A percentile compares a stretch with the other conserved stretches of the same genome.
Evolutionary conservation across 2,888 invertebrate genomes (phyloP).

Genomic region (Sinohyriopsis cumingii): DNA sequence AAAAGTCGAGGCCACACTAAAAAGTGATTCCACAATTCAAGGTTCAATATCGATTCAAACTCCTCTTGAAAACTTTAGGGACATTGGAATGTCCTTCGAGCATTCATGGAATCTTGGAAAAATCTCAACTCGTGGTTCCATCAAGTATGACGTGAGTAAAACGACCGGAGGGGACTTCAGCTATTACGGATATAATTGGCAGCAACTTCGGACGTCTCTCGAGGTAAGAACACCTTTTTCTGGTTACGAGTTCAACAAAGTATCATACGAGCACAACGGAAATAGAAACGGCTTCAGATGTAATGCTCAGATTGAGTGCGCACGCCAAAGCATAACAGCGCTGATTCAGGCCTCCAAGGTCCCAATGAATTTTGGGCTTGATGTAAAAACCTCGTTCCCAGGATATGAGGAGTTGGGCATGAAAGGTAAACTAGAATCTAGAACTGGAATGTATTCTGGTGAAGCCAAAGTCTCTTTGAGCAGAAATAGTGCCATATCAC

Average conservation of each 20-base stretch:
- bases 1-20: slow-evolving; percentile 23
- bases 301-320: slow-evolving; percentile 28
- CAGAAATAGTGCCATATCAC: not conserved
- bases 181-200: slow-evolving; percentile 1
- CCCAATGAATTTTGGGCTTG: slow-evolving; percentile 19
- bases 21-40: slow-evolving; percentile 30
- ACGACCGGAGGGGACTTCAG: slow-evolving; percentile 27
- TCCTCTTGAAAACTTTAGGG: slow-evolving; percentile 34
- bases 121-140: slow-evolving; percentile 26
- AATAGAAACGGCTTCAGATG: slow-evolving; percentile 38
- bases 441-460: slow-evolving; percentile 2
- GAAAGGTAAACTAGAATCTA: slow-evolving; percentile 9
- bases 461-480: slow-evolving; percentile 29
- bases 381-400: slow-evolving; percentile 25
- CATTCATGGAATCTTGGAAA: slow-evolving; percentile 26
- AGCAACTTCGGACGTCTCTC: slow-evolving; percentile 8
- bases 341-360: slow-evolving; percentile 11
- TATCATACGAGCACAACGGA: slow-evolving; percentile 45
- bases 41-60: slow-evolving; percentile 35
- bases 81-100: slow-evolving; percentile 29
- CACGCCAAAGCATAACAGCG: slow-evolving; percentile 16
- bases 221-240: slow-evolving; percentile 50
- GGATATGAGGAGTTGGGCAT: slow-evolving; percentile 29
- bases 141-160: slow-evolving; percentile 27
- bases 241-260: slow-evolving; percentile 36